Evolutionary conservation across 2,797 vertebrate species (phyloP).

Genomic region (Myotis myotis): DNA sequence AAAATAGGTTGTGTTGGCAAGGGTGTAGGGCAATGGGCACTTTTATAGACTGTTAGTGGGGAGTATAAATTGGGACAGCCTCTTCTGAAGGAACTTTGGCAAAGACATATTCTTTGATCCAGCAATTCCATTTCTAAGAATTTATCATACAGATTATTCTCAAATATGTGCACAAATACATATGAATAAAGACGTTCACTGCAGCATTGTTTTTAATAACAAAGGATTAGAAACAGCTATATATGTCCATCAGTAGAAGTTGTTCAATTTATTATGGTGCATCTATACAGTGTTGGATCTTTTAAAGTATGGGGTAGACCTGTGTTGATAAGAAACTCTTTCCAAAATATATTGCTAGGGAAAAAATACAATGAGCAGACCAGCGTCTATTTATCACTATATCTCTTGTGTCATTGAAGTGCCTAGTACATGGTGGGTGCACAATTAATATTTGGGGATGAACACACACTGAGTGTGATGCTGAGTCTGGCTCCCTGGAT

Average conservation of each 20-base stretch:
- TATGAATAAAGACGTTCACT: background rate
- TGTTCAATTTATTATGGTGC: background rate
- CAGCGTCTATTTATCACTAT: background rate
- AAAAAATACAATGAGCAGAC: background rate
- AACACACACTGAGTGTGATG: background rate
- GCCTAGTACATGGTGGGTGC: background rate
- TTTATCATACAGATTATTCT: background rate
- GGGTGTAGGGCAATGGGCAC: background rate
- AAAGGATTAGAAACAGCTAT: background rate
- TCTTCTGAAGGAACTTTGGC: background rate
- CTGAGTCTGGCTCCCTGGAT: background rate
- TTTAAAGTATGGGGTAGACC: background rate
- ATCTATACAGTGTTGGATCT: background rate
- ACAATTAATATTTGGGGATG: background rate
- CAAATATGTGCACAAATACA: background rate
- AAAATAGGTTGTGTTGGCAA: background rate
- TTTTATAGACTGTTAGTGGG: background rate
- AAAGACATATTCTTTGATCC: background rate
- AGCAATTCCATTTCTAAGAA: background rate
- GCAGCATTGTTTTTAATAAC: background rate
- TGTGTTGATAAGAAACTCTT: background rate
- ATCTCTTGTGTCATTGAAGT: background rate
- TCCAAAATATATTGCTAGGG: background rate
- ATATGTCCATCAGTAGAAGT: background rate
- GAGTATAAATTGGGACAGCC: background rate